A percentile compares a stretch with the other conserved stretches of the same genome.
These are phyloP conservation scores for Diadophis punctatus DNA, from an alignment of 2,113 vertebrate species.

Conservation along the genomic window DNA sequence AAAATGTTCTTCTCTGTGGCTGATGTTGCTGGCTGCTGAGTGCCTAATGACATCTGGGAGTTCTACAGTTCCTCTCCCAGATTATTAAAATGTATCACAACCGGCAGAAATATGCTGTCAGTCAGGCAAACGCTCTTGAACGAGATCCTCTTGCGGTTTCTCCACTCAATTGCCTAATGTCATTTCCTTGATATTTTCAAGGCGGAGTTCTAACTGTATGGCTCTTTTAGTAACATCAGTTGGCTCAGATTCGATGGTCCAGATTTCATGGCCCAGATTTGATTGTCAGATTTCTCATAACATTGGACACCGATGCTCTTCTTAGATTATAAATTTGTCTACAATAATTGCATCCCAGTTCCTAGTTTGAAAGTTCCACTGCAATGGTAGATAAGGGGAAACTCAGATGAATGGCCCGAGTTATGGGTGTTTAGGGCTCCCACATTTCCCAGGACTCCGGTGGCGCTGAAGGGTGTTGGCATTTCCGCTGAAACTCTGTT, in stretches of 20 bases:
- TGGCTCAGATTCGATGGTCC: background rate
- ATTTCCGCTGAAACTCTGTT: background rate
- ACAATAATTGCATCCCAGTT: slow-evolving; percentile 9
- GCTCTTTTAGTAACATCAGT: slow-evolving; percentile 25
- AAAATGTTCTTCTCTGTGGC: background rate
- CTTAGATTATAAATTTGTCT: slow-evolving; percentile 21
- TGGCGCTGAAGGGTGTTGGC: background rate
- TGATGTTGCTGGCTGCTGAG: background rate
- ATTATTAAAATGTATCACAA: background rate
- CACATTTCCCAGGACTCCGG: background rate
- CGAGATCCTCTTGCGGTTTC: background rate
- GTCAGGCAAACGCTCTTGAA: background rate
- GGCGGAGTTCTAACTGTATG: slow-evolving; percentile 26
- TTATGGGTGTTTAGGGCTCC: background rate
- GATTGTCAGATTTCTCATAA: background rate
- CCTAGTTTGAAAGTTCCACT: background rate
- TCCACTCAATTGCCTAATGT: slow-evolving; percentile 15
- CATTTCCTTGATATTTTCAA: slow-evolving; percentile 24
- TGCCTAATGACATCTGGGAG: slow-evolving; percentile 10
- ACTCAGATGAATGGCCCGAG: background rate
- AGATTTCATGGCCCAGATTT: no score
- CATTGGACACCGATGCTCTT: slow-evolving; percentile 32
- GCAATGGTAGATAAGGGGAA: background rate
- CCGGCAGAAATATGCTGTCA: background rate
- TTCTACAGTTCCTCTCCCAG: background rate